Base-by-base conservation (phyloP, 37 sponge, comb jelly and placozoan genomes). In the Eunapius fragilis region DNA sequence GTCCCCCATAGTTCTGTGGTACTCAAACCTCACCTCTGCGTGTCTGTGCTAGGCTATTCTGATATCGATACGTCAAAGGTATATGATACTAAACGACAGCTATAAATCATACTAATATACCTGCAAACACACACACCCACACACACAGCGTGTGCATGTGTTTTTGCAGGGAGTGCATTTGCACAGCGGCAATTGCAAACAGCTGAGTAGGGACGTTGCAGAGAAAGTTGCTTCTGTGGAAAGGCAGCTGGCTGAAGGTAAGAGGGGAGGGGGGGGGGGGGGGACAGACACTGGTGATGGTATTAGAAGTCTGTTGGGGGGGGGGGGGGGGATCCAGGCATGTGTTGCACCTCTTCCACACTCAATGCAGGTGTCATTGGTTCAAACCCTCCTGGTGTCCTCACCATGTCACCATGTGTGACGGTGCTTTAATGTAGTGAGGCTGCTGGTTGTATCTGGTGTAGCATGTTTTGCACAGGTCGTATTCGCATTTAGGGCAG, bases 31-130 rank as follows among this genome's bases (percentile, higher is more conserved):
- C 67, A 70, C 17, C 72, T 93, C 23, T 87, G 81, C 49, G 81
- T 93, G 27, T 87, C 94, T 71, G 90, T 93, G 17, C 76, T 93
- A 25, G 94, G 81, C 45, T 89, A 83, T 70, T 82, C 77, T 72
- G 88, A 85, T 12, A 25, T 35, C 49, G 48, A 48, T 35, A 78
- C 38, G n/a, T 36, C 34, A 25, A 37, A 33, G 37, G 76, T 76
- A 33, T n/a, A 33, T 76, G 76, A 45, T 76, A 9, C 6, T 35
- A n/a, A 25, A 24, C 37, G 13, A 33, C 13, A 0, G 76, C 34
- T 17, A 37, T 76, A 25, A 82, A 25, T 35, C 13, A 73, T 32
- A 83, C 74, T 31, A 76, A 22, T 11, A 36, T 13, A 33, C 34
- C 58, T 31, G 19, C 67, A 50, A 10, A 13, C 17, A 70, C 82